Evolutionary conservation across 2,113 vertebrate genomes (phyloP), one percentile per base, ranked within the genome.

Genomic region (Diphyllodes magnificus): DNA sequence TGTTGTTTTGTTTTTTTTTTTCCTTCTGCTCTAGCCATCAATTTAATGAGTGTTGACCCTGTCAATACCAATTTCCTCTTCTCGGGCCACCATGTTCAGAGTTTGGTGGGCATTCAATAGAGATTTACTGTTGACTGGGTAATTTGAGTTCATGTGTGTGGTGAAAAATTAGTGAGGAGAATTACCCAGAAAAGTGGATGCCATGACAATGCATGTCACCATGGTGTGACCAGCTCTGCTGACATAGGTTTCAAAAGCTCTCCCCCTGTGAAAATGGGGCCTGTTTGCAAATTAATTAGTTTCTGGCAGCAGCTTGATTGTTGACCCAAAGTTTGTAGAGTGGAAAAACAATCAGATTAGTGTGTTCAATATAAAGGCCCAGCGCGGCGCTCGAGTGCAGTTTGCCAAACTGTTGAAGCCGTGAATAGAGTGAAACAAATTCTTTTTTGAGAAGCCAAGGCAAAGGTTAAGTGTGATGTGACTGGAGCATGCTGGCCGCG

Each of bases 231-330:
- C 71, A 94, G 97, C 97, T 96, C 97, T 96, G 92, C 96, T 97
- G 98, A 98, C 98, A 98, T 59, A 94, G 96, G 95, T 97, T 97
- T 98, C 97, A 98, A 98, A 98, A 98, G 98, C 96, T 97, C 97
- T 97, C 97, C 98, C 97, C 93, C 97, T 98, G 98, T 98, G 98
- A 98, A 98, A 98, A 98, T 97, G 96, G 96, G 97, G 90, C 93
- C 98, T 97, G 97, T 98, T 98, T 98, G 98, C 98, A 98, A 98
- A 98, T 98, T 98, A 98, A 98, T 98, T 98, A 98, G 98, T 98
- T 98, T 98, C 97, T 98, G 98, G 98, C 97, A 88, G 96, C 97
- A 97, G 97, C 97, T 97, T 98, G 98, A 98, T 98, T 98, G 98
- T 98, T 98, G 98, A 98, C 98, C 98, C 96, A 97, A 97, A 98